A percentile compares a stretch with the other conserved stretches of the same genome.
Evolutionary conservation across 2,888 invertebrate species (phyloP).

Genomic region (Oligia latruncula): DNA sequence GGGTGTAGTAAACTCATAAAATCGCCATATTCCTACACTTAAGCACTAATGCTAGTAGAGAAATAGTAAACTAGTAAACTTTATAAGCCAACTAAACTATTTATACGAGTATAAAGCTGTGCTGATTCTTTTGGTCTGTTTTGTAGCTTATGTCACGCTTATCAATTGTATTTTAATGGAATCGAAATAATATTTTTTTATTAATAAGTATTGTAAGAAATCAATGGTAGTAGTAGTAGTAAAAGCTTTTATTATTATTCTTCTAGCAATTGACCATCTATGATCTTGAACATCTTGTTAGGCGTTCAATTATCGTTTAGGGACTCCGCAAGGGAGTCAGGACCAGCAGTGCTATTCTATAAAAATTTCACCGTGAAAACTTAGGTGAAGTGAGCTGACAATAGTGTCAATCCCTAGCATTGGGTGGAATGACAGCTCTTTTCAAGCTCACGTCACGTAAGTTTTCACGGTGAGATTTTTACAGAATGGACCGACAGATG

Average conservation of each 20-base stretch:
- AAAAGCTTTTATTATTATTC: not conserved
- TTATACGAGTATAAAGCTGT: slow-evolving; percentile 8
- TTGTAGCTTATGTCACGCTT: slow-evolving; percentile 5
- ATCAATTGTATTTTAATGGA: not conserved
- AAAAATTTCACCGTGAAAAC: too few species aligned
- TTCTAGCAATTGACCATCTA: not conserved
- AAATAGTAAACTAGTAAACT: slow-evolving; percentile 49
- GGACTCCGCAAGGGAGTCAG: not conserved
- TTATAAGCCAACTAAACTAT: slow-evolving; percentile 26
- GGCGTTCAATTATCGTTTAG: not conserved
- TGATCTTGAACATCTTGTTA: not conserved
- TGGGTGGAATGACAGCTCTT: too few species aligned
- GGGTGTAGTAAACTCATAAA: slow-evolving; percentile 40
- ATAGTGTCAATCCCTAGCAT: too few species aligned
- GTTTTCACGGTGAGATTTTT: too few species aligned
- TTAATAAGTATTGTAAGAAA: not conserved
- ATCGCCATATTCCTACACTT: slow-evolving; percentile 36
- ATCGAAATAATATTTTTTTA: not conserved
- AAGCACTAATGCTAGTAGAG: slow-evolving; percentile 27
- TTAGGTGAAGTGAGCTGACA: too few species aligned
- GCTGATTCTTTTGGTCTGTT: slow-evolving; percentile 17
- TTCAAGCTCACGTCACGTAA: too few species aligned
- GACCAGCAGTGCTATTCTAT: too few species aligned
- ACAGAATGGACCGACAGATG: too few species aligned
- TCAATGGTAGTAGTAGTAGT: not conserved